Evolutionary conservation across 2,113 vertebrate genomes (phyloP).

Genomic region (Dissostichus mawsoni): DNA sequence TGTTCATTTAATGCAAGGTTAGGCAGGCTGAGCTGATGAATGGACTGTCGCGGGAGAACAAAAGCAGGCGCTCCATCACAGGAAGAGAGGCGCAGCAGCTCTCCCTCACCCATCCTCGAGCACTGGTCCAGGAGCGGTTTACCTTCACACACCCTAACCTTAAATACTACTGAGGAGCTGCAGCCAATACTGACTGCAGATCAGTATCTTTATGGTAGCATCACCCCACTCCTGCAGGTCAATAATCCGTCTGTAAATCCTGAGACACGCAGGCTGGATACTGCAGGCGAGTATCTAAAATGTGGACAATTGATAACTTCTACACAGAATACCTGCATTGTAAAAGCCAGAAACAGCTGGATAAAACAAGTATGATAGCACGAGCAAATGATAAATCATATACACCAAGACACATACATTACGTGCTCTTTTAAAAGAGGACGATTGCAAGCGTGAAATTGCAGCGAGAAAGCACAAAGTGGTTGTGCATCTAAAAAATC

Average conservation of each 20-base stretch:
- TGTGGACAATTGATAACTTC: not conserved
- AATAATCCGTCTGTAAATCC: slow-evolving; percentile 56
- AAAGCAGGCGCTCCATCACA: slow-evolving; percentile 88
- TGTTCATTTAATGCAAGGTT: slow-evolving; percentile 94
- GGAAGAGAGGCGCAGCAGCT: slow-evolving; percentile 66
- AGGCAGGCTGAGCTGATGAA: slow-evolving; percentile 90
- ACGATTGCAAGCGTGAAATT: not conserved
- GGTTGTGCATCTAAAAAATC: not conserved
- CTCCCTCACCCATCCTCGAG: slow-evolving; percentile 53
- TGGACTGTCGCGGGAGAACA: slow-evolving; percentile 88
- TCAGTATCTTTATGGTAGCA: slow-evolving; percentile 59
- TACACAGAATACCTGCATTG: not conserved
- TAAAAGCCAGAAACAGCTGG: not conserved
- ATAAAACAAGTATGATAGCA: not conserved
- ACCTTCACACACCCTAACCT: slow-evolving; percentile 71
- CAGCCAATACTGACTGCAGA: slow-evolving; percentile 61
- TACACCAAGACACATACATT: not conserved
- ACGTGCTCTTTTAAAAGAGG: not conserved
- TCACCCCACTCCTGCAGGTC: slow-evolving; percentile 23
- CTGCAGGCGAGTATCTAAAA: slow-evolving; percentile 7
- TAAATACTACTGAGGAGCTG: slow-evolving; percentile 53
- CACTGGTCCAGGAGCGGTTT: slow-evolving; percentile 73
- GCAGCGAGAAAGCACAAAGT: not conserved
- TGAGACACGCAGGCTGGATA: slow-evolving; percentile 15
- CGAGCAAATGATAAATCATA: slow-evolving; percentile 3